phyloP scores from a whole-genome alignment of 2,888 invertebrate species.

The Euphydryas editha region DNA sequence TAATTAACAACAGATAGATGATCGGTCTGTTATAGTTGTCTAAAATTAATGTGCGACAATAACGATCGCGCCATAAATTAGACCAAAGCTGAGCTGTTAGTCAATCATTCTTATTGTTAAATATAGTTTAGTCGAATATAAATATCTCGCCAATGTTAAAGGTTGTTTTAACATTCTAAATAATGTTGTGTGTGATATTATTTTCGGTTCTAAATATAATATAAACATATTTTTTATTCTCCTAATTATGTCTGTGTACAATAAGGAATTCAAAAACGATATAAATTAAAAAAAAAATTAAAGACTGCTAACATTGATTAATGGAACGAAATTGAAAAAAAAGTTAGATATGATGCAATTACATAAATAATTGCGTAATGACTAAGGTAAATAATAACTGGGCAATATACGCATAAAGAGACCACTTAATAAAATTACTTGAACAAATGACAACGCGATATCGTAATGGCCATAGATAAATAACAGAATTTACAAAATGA shows the following conservation, averaged over 20 bases:
- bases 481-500: conserved; percentile 75
- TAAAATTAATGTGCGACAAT: conserved; percentile 38
- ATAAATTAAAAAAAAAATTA: neutral
- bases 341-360: conserved; percentile 12
- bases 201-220: neutral
- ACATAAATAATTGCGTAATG: conserved; percentile 26
- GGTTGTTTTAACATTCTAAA: conserved; percentile 15
- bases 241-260: too few relatives aligned
- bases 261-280: too few relatives aligned
- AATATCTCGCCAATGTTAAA: conserved; percentile 17
- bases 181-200: neutral
- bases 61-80: conserved; percentile 37
- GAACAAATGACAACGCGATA: conserved; percentile 70
- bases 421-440: conserved; percentile 75
- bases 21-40: conserved; percentile 35
- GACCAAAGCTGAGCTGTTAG: conserved; percentile 28
- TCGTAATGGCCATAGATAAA: conserved; percentile 69
- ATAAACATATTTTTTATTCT: neutral
- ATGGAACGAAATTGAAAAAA: conserved; percentile 11
- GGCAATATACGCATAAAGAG: conserved; percentile 57
- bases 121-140: conserved; percentile 22
- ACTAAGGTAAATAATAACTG: conserved; percentile 40
- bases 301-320: conserved; percentile 3
- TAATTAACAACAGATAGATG: conserved; percentile 32
- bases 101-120: conserved; percentile 31